Base-by-base conservation (phyloP, 1,140 invertebrate genomes). In the Calephelis nemesis region DNA sequence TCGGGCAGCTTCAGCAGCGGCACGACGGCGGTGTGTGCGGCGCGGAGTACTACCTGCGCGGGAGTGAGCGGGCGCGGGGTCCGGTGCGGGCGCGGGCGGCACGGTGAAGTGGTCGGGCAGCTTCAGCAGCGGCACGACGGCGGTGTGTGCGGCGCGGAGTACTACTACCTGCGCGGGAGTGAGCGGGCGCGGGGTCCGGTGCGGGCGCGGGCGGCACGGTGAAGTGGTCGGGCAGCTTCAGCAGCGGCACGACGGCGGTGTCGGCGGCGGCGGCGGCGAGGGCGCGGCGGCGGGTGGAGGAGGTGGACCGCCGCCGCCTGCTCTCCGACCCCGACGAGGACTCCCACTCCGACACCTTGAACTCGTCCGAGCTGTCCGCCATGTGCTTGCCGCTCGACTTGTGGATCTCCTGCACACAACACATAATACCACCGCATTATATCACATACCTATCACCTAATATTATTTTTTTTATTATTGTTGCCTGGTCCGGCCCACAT, bases 311-410 rank as follows among this genome's bases (percentile, higher is more conserved):
- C 3, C 67, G 70, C 65, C 69, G 69, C 75, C 19, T 62, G 7
- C 54, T 69, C 42, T 64, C 75, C 2, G 52, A 67, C 49, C 76
- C 75, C 63, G 64, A 66, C 5, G 64, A 66, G 12, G 64, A 58
- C 4, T 66, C 64, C 64, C 64, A 65, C 12, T 83, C 77, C 42
- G 82, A 81, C 13, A 88, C 70, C 63, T 88, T 90, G 79, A 91
- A 92, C 79, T 92, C 92, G 77, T 92, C 92, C 4, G 92, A 92
- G 64, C 92, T 92, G 74, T 92, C 90, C 64, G 83, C 75, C 90
- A 92, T 92, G 81, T 92, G 92, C 65, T 92, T 92, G 63, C 92
- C 92, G 78, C 88, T 91, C 6, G 90, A 90, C 63, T 92, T 92
- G 79, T 92, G 90, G 79, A 90, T 87, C 75, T 92, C 92, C 92